Percentiles rank a stretch among this genome's conserved stretches.
Evolutionary conservation across 2,113 vertebrate species (phyloP).

Genomic region (Castor canadensis): DNA sequence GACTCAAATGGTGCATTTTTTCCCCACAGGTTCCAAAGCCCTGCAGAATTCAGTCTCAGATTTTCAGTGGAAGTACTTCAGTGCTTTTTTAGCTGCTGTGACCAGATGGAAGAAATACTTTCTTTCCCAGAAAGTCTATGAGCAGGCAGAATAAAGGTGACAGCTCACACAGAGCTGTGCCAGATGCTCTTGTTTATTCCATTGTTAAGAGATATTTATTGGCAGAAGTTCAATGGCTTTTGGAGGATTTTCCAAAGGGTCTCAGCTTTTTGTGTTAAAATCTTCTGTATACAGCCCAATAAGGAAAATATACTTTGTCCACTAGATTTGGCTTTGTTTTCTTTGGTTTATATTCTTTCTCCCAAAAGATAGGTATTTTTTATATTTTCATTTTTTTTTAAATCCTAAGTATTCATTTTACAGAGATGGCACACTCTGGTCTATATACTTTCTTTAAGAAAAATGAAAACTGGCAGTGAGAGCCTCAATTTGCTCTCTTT

Average conservation of each 20-base stretch:
- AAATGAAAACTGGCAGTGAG: neutral
- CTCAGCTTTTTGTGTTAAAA: constrained; percentile 23
- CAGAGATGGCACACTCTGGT: neutral
- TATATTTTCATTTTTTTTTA: neutral
- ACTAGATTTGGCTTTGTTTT: constrained; percentile 32
- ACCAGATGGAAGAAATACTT: constrained; percentile 61
- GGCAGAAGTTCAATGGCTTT: constrained; percentile 63
- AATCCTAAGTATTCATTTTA: neutral
- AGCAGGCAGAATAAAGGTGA: constrained; percentile 72
- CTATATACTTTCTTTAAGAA: neutral
- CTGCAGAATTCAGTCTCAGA: neutral
- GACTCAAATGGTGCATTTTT: neutral
- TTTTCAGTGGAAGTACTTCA: neutral
- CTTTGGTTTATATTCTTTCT: constrained; percentile 10
- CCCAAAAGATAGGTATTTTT: neutral
- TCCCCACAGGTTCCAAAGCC: neutral
- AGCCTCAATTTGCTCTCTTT: neutral
- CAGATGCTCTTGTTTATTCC: constrained; percentile 74
- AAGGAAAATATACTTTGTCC: constrained; percentile 8
- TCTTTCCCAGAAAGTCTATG: constrained; percentile 69
- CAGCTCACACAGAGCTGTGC: constrained; percentile 58
- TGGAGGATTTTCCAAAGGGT: constrained; percentile 54
- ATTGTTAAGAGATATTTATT: constrained; percentile 50
- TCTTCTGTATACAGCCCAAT: neutral
- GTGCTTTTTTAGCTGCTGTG: constrained; percentile 40